Evolutionary conservation across 2,888 invertebrate species (phyloP), one percentile per base, ranked within the genome.

Genomic region (Theodoxus fluviatilis): DNA sequence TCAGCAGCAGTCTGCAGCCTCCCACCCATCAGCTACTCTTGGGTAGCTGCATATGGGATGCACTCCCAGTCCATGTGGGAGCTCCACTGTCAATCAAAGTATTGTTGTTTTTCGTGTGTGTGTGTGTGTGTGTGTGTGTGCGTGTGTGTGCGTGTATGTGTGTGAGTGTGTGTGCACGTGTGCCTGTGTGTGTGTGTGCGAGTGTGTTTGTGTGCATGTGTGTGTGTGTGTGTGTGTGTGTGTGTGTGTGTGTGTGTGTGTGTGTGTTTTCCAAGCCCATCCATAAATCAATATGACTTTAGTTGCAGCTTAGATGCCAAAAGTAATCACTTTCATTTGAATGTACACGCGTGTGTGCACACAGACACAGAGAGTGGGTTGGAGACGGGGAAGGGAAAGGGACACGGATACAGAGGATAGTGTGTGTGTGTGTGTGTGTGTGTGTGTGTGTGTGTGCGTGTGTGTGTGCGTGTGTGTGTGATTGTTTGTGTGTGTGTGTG

Each of bases 401-500:
- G 43, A 55, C 55, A 7, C 55, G 6, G 6, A n/a, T 25, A 28
- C 59, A n/a, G 59, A 15, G 59, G 12, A 33, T 31, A 33, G 4
- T 31, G 59, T 31, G 59, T 31, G 59, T 31, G 59, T 18, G 59
- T 31, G 59, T 31, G 59, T 31, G 59, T 18, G 25, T 31, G 59
- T 18, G 59, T 31, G 59, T 18, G 59, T 31, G 25, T 18, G 59
- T 31, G 59, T 18, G 59, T 31, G 59, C 28, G 59, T 59, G 25
- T 31, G 59, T 59, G 59, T 31, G 59, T 59, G 59, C 25, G 59
- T 59, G 59, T 18, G 59, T 31, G 59, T 33, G 59, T 31, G 59
- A 7, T 28, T 59, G 59, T 18, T 28, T 59, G 25, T 31, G 59
- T 59, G 59, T 59, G 59, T 59, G 59, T 59, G 59, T 59, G 59